A percentile compares a stretch with the other conserved stretches of the same genome.
Conservation (phyloP, 1,140 invertebrate species). For the Penaeus vannamei region DNA sequence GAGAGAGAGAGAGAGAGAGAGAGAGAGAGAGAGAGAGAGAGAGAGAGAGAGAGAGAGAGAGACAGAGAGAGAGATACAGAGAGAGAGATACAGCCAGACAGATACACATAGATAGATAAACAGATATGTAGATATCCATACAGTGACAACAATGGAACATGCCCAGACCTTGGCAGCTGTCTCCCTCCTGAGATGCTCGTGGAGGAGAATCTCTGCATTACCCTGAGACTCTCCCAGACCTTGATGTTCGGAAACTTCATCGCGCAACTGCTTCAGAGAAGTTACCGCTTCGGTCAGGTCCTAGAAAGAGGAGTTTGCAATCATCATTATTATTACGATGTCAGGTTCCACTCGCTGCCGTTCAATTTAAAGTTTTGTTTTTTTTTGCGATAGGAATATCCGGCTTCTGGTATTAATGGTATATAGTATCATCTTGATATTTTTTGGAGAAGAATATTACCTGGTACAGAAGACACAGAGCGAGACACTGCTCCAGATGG, state of each 20-base stretch:
- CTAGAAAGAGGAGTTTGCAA: conserved; percentile 20
- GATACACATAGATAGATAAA: not conserved
- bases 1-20: conserved; percentile 42
- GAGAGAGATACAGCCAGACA: too few species aligned
- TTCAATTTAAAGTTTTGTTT: not conserved
- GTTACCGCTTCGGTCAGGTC: conserved; percentile 66
- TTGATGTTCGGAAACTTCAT: conserved; percentile 70
- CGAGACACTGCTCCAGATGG: conserved; percentile 84
- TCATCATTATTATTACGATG: not conserved
- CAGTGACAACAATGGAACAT: not conserved
- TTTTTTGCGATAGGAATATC: not conserved
- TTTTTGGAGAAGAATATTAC: conserved; percentile 8
- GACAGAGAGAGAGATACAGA: not conserved
- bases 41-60: not conserved
- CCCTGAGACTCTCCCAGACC: conserved; percentile 78
- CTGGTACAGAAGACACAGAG: conserved; percentile 80
- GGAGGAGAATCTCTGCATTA: conserved; percentile 79
- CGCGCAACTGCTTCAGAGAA: conserved; percentile 58
- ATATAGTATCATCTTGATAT: not conserved
- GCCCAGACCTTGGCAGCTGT: conserved; percentile 79
- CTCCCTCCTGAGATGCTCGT: conserved; percentile 81
- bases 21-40: not conserved
- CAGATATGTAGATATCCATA: not conserved
- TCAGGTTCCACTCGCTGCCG: not conserved
- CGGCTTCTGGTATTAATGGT: not conserved